phyloP scores from a whole-genome alignment of 2,113 vertebrate species.

The Hucho hucho region DNA sequence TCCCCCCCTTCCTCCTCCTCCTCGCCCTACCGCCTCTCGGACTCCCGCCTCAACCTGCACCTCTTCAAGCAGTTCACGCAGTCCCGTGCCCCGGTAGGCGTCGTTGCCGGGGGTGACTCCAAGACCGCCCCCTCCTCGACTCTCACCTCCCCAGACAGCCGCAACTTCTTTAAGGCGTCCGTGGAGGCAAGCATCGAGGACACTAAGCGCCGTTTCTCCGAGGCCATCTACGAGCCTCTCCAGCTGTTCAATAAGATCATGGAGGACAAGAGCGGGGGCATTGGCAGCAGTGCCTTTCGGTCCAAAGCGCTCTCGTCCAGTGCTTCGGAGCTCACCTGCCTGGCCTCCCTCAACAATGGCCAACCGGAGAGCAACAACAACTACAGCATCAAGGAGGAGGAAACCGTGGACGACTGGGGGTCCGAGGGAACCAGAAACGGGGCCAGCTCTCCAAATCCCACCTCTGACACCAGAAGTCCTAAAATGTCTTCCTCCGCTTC shows the following conservation, averaged over 20 bases:
- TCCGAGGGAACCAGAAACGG: slow-evolving; percentile 70
- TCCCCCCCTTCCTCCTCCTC: slow-evolving; percentile 38
- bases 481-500: slow-evolving; percentile 20
- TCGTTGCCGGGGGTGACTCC: slow-evolving; percentile 74
- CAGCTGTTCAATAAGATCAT: slow-evolving; percentile 96
- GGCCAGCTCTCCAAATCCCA: slow-evolving; percentile 38
- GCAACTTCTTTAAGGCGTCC: slow-evolving; percentile 91
- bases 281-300: slow-evolving; percentile 77
- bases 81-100: slow-evolving; percentile 71
- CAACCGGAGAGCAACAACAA: slow-evolving; percentile 88
- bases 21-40: slow-evolving; percentile 73
- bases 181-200: slow-evolving; percentile 96
- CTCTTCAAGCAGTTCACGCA: slow-evolving; percentile 97
- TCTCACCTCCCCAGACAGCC: slow-evolving; percentile 86
- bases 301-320: slow-evolving; percentile 91
- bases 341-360: slow-evolving; percentile 79
- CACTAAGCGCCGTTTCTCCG: slow-evolving; percentile 92
- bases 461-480: slow-evolving; percentile 48
- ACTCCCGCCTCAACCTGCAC: slow-evolving; percentile 91
- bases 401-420: slow-evolving; percentile 74
- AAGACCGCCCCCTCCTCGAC: slow-evolving; percentile 94
- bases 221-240: slow-evolving; percentile 93
- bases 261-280: slow-evolving; percentile 84
- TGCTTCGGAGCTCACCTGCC: slow-evolving; percentile 87
- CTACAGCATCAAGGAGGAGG: slow-evolving; percentile 97